Evolutionary conservation across 2,113 vertebrate genomes (phyloP), one percentile per base, ranked within the genome.

Genomic region (Camelus bactrianus): DNA sequence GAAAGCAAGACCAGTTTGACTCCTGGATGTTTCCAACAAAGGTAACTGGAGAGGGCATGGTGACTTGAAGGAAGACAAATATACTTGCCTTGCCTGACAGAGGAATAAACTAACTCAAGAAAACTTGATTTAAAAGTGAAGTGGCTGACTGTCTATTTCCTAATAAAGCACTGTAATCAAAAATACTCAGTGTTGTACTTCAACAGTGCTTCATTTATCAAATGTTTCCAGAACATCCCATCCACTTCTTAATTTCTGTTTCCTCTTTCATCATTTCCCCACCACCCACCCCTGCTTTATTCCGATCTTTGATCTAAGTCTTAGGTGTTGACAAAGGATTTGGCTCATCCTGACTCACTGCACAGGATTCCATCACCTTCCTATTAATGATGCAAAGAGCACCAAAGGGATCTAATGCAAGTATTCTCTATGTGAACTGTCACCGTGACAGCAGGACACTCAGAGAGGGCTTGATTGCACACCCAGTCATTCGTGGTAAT

Each of bases 171-270:
- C 95, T 94, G 93, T 76, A 96, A 97, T 97, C 58, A 97, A 96
- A 97, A 98, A 96, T 97, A 96, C 94, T 98, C 95, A 86, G 62
- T 93, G 70, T 89, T 92, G 60, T 93, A 97, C 97, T 98, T 98
- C 94, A 96, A 88, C 69, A 97, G 62, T 92, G 89, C 98, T 98
- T 98, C 95, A 97, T 69, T 93, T 88, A 93, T 98, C 97, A 82
- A 85, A 95, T 60, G 96, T 97, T 95, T 96, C 87, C 93, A 95
- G 93, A 90, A 76, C 97, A 98, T 88, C 95, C 96, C 97, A 92
- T 97, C 95, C 97, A 98, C 94, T 97, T 77, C 72, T 97, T 98
- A 91, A 97, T 97, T 98, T 97, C 89, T 95, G 94, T 85, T 98
- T 97, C 93, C 95, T 98, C 92, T 77, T 94, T 98, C 97, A 95